Evolutionary conservation across 2,888 invertebrate species (phyloP), one percentile per base, ranked within the genome.

Genomic region (Aproaerema taeniolella): DNA sequence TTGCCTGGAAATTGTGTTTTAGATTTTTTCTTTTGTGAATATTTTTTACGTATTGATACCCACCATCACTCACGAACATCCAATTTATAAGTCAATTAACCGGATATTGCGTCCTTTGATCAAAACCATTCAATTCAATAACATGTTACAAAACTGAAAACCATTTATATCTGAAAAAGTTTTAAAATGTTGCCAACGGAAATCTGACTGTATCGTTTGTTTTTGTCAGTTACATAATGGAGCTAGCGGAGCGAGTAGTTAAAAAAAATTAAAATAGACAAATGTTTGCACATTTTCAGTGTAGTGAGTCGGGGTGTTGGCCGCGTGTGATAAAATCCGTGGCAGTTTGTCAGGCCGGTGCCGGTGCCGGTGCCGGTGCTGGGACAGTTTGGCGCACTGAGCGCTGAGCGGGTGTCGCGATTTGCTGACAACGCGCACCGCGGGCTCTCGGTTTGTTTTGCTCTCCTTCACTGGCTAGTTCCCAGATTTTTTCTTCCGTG

Each of bases 151-250:
- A n/a, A n/a, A n/a, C n/a, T n/a, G n/a, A n/a, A n/a, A n/a, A n/a
- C n/a, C n/a, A n/a, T 51, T 54, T 38, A 14, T 6, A 6, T 20
- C 20, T 20, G 20, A 20, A 20, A 20, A 20, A 20, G n/a, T n/a
- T n/a, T n/a, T n/a, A n/a, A n/a, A n/a, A n/a, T n/a, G n/a, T n/a
- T n/a, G n/a, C n/a, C n/a, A n/a, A 14, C 13, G n/a, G 14, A 61
- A 68, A 67, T 64, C 53, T 61, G 63, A 52, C 61, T 52, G 58
- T 56, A 58, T 61, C 55, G 65, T 72, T 69, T 70, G 67, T 67
- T 69, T 67, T 65, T 67, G 67, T 67, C 59, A 53, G 57, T 47
- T 53, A 45, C 56, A 56, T 8, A 28, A 62, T 66, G 66, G 67
- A 13, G 26, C 29, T 29, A 14, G 12, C 20, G 25, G 6, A 36